Base-by-base conservation (phyloP, 2,888 invertebrate genomes). In the Proisotoma minuta region DNA sequence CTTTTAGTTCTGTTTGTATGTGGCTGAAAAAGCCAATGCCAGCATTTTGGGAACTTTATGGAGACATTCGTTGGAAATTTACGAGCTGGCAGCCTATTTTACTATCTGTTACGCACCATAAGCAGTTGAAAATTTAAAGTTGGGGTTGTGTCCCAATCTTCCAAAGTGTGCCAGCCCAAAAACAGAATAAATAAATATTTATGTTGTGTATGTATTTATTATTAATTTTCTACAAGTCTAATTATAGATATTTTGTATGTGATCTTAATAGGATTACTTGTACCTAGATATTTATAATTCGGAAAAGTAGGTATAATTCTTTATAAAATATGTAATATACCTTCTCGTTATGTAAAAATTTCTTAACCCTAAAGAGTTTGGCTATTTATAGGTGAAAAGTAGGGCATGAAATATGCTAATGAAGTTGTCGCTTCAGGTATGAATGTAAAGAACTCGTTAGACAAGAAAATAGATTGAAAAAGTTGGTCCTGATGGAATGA, bases 11-110 rank as follows among this genome's bases (percentile, higher is more conserved):
- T 43, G 43, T 4, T 4, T 20, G 4, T 5, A 54, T 22, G 39
- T 39, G 27, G n/a, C 20, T 20, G 29, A 28, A n/a, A 39, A n/a
- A 34, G 53, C 24, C 43, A 56, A 56, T 5, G 53, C 24, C 43
- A 56, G 39, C 56, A 34, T 56, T 54, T 34, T 22, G 43, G 56
- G 27, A 56, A 56, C 26, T 56, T 56, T 56, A 56, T 56, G 56
- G 56, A 56, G 43, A 56, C 56, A 56, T 56, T 56, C 15, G 34
- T 43, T 56, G 43, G 47, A 56, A 56, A 56, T 56, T 56, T 56
- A 56, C 56, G 56, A 56, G 40, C 56, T 39, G 56, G 18, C 56
- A 40, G 27, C n/a, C n/a, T 39, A 34, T 34, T 54, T 54, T 54
- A 4, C 24, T 47, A 56, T 56, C 43, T 54, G 53, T 54, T 54